Percentiles rank a stretch among this genome's conserved stretches.
Conservation (phyloP, 2,797 vertebrate genomes). For the Sebastolobus alascanus region DNA sequence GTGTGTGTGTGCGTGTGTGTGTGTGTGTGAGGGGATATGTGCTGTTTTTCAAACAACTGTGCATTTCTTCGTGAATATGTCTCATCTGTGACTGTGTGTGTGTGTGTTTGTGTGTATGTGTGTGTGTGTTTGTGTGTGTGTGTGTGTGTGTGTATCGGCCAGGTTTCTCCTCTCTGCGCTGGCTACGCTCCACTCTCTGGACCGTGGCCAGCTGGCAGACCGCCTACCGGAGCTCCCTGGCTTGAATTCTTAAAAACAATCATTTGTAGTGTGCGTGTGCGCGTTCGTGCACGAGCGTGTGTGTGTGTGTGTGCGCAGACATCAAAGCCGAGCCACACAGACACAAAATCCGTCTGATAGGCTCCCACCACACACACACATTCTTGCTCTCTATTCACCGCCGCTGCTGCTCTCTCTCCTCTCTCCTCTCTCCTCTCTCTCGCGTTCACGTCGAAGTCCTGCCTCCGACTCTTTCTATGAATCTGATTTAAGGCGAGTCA, state of each 20-base stretch:
- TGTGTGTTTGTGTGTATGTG: constrained; percentile 28
- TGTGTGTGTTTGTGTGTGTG: constrained; percentile 34
- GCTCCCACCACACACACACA: constrained; percentile 41
- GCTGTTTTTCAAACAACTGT: constrained; percentile 42
- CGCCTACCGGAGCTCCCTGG: constrained; percentile 86
- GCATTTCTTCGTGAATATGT: constrained; percentile 53
- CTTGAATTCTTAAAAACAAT: constrained; percentile 88
- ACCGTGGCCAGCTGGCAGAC: constrained; percentile 92
- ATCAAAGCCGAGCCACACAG: constrained; percentile 79
- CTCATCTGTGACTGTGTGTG: constrained; percentile 46
- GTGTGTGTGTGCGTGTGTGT: too few relatives aligned
- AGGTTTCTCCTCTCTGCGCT: constrained; percentile 78
- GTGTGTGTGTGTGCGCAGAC: constrained; percentile 53
- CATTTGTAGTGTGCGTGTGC: constrained; percentile 81
- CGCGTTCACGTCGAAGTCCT: constrained; percentile 46
- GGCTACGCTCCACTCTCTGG: constrained; percentile 88
- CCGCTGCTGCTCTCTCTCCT: too few relatives aligned
- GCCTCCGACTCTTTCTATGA: constrained; percentile 64
- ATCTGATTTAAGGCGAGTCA: constrained; percentile 66
- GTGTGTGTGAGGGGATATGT: constrained; percentile 32
- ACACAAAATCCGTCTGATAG: constrained; percentile 75
- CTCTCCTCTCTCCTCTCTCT: constrained; percentile 20
- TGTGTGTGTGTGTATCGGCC: constrained; percentile 57
- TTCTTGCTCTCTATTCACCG: constrained; percentile 34
- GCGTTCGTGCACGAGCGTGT: constrained; percentile 44